phyloP scores from a whole-genome alignment of 2,888 invertebrate species.

The Pseudococcus jackbeardsleyi region DNA sequence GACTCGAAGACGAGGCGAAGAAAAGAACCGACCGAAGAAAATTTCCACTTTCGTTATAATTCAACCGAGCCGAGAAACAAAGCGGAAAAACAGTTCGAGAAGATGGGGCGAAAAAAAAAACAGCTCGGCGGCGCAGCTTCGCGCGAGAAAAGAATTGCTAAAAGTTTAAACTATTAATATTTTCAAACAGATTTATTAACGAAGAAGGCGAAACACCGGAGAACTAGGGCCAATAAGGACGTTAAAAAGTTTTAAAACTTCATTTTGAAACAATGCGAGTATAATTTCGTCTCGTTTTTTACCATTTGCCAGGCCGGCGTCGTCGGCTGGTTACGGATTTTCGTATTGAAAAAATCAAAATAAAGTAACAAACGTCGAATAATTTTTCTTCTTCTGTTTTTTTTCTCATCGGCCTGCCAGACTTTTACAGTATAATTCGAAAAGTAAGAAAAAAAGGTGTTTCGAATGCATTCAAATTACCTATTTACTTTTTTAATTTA shows the following conservation, averaged over 20 bases:
- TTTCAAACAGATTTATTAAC: constrained; percentile 45
- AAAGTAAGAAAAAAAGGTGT: not conserved
- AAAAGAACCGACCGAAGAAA: not conserved
- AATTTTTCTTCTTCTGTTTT: not conserved
- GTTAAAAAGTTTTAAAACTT: constrained; percentile 17
- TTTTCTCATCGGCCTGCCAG: too few species aligned
- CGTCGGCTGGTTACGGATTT: not conserved
- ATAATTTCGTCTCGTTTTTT: constrained; percentile 35
- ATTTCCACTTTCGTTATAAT: not conserved
- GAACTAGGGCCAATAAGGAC: constrained; percentile 7
- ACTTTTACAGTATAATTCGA: not conserved
- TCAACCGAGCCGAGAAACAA: constrained; percentile 4
- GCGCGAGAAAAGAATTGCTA: constrained; percentile 17
- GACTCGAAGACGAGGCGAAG: not conserved
- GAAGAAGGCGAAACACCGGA: not conserved
- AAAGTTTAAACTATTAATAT: constrained; percentile 46
- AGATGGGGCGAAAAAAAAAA: not conserved
- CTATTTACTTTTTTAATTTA: not conserved
- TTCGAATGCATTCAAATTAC: constrained; percentile 9
- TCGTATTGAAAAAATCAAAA: constrained; percentile 7
- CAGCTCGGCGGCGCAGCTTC: not conserved
- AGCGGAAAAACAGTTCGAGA: not conserved
- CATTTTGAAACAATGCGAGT: constrained; percentile 23
- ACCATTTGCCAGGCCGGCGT: not conserved
- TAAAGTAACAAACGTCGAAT: not conserved